These are phyloP conservation scores for Cercopithecus petaurista DNA, from an alignment of 2,797 vertebrate species.

Conservation along the genomic window DNA sequence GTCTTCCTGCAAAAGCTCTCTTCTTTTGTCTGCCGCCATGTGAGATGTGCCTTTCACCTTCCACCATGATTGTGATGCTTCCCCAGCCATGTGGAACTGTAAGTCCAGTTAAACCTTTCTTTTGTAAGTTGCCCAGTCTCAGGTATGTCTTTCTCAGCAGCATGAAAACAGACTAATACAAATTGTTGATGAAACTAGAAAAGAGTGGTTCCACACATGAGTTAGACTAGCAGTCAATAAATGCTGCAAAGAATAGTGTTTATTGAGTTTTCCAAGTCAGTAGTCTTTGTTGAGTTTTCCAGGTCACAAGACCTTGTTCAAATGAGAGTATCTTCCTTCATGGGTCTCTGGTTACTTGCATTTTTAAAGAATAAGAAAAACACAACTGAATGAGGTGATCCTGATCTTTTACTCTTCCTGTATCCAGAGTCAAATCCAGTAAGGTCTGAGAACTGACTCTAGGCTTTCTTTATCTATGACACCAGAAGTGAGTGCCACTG, in stretches of 20 bases:
- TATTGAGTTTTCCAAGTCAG: background rate
- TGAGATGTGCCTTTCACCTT: background rate
- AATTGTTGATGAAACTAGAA: background rate
- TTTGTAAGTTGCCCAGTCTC: background rate
- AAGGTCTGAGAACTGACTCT: background rate
- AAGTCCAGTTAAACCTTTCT: background rate
- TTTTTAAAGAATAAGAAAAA: background rate
- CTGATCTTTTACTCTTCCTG: background rate
- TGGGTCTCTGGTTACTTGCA: background rate
- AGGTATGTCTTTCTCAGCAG: background rate
- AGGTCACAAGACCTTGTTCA: background rate
- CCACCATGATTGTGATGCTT: background rate
- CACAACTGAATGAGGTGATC: background rate
- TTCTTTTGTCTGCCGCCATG: background rate
- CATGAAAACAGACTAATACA: background rate
- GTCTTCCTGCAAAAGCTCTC: background rate
- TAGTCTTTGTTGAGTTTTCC: background rate
- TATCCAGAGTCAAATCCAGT: background rate
- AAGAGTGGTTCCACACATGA: background rate
- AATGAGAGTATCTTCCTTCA: background rate
- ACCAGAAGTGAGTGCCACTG: background rate
- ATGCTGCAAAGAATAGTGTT: background rate
- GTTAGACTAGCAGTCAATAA: background rate
- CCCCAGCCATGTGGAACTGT: background rate
- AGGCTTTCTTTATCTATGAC: background rate